Evolutionary conservation across 2,797 vertebrate species (phyloP).

Genomic region (Hypotaenidia okinawae): DNA sequence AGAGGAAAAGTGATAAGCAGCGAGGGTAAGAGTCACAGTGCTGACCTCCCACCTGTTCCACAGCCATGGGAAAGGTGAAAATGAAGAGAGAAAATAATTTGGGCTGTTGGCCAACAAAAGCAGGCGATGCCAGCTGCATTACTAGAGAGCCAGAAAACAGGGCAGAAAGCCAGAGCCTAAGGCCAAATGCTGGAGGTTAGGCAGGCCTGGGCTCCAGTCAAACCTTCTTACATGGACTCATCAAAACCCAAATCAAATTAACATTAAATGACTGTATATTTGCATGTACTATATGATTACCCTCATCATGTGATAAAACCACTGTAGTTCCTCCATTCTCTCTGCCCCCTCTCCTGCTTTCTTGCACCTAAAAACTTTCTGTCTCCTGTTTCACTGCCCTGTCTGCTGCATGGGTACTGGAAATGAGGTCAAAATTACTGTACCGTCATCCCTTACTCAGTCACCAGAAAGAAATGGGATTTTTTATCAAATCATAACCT

Average conservation of each 20-base stretch:
- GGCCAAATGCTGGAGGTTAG: not conserved
- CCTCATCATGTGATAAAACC: not conserved
- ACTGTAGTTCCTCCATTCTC: not conserved
- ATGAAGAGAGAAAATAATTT: conserved; percentile 12
- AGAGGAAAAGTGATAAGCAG: not conserved
- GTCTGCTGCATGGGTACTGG: not conserved
- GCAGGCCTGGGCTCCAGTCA: not conserved
- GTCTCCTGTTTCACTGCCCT: not conserved
- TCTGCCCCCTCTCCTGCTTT: not conserved
- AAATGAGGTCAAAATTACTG: not conserved
- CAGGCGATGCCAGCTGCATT: not conserved
- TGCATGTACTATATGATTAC: not conserved
- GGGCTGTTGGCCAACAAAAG: not conserved
- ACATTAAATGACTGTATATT: not conserved
- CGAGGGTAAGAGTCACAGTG: not conserved
- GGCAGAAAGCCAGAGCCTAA: not conserved
- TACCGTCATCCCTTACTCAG: not conserved
- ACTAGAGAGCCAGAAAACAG: not conserved
- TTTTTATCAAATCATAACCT: not conserved
- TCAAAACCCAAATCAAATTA: not conserved
- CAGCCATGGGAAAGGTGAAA: not conserved
- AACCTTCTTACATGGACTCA: not conserved
- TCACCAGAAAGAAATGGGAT: not conserved
- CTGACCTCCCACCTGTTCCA: not conserved
- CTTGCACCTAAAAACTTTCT: not conserved